A percentile compares a stretch with the other conserved stretches of the same genome.
Conservation (phyloP, 2,888 invertebrate genomes). For the Orchesellides sinensis region DNA sequence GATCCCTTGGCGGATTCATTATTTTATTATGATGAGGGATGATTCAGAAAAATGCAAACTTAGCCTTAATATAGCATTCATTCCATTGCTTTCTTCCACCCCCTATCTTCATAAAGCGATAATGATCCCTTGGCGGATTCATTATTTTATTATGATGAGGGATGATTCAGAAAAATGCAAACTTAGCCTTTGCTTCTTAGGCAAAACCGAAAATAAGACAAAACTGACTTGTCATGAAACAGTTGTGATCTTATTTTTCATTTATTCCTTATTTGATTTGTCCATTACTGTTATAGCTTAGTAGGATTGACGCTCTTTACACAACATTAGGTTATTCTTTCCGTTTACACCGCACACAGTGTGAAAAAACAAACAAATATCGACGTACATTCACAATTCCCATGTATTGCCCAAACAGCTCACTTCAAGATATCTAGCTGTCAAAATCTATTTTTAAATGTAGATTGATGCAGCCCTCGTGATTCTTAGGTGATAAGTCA, state of each 20-base stretch:
- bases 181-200: slow-evolving; percentile 45
- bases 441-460: slow-evolving; percentile 69
- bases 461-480: slow-evolving; percentile 75
- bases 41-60: slow-evolving; percentile 44
- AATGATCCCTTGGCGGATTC: slow-evolving; percentile 62
- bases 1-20: slow-evolving; percentile 60
- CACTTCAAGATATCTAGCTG: slow-evolving; percentile 23
- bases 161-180: slow-evolving; percentile 50
- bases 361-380: too few relatives aligned
- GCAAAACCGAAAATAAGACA: too few relatives aligned
- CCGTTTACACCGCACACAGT: too few relatives aligned
- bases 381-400: too few relatives aligned
- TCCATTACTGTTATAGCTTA: slow-evolving; percentile 48
- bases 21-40: slow-evolving; percentile 58
- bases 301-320: background rate
- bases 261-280: slow-evolving; percentile 54
- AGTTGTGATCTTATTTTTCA: too few relatives aligned
- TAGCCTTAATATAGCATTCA: slow-evolving; percentile 13
- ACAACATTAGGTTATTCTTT: too few relatives aligned
- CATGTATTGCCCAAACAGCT: background rate
- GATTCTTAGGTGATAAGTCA: slow-evolving; percentile 75
- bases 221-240: too few relatives aligned
- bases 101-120: slow-evolving; percentile 54
- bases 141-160: slow-evolving; percentile 58
- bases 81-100: background rate